Conservation (phyloP, 2,113 vertebrate species). For the Anas platyrhynchos region DNA sequence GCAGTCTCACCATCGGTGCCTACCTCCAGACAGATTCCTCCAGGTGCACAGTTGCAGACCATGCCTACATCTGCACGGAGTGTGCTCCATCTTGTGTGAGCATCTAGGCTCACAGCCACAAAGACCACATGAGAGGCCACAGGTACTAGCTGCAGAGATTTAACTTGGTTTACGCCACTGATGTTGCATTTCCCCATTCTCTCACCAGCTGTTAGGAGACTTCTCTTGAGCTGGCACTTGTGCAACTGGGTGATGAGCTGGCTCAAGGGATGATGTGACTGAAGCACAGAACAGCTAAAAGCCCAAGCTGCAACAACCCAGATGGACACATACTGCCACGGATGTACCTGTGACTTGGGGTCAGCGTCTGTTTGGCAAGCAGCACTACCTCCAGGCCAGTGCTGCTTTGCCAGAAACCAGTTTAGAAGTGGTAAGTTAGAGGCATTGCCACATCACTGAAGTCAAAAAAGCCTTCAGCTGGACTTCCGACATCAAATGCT, state of each 20-base stretch:
- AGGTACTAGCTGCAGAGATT: neutral
- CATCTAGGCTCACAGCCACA: accelerated
- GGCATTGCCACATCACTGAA: neutral
- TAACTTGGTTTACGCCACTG: neutral
- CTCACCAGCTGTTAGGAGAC: neutral
- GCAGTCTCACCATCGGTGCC: neutral
- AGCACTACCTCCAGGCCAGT: neutral
- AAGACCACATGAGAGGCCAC: accelerated
- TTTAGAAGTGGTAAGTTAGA: neutral
- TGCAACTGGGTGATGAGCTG: neutral
- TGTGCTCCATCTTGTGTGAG: no score
- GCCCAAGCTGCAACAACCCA: neutral
- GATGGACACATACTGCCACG: neutral
- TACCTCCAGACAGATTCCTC: neutral
- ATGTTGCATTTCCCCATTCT: no score
- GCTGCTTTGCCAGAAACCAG: neutral
- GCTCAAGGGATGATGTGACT: neutral
- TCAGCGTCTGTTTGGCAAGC: neutral
- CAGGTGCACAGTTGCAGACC: neutral
- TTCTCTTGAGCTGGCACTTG: neutral
- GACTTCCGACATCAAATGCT: neutral
- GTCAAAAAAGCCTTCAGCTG: neutral
- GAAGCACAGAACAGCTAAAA: neutral
- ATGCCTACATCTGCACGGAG: neutral
- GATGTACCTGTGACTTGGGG: neutral